Evolutionary conservation across 2,888 invertebrate genomes (phyloP).

Genomic region (Lutraria lutraria): DNA sequence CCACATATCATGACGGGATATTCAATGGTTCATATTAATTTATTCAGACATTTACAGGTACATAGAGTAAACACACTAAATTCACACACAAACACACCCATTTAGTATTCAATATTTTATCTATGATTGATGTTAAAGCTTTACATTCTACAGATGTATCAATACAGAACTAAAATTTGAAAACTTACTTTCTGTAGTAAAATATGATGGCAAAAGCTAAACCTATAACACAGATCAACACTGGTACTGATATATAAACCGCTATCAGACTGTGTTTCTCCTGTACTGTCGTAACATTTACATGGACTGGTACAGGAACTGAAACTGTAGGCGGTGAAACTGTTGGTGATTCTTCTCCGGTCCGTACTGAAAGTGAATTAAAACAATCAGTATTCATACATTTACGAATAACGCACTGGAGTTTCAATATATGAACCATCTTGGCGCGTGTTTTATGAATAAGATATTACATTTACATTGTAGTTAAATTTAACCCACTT

Average conservation of each 20-base stretch:
- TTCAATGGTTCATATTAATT: too few species aligned
- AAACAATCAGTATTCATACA: neutral
- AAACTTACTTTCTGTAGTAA: slow-evolving; percentile 78
- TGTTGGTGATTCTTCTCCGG: slow-evolving; percentile 55
- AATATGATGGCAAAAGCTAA: slow-evolving; percentile 73
- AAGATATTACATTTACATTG: too few species aligned
- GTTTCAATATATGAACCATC: too few species aligned
- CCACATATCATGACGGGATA: too few species aligned
- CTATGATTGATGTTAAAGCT: too few species aligned
- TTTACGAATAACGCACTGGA: too few species aligned
- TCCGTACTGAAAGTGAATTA: slow-evolving; percentile 52
- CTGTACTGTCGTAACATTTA: slow-evolving; percentile 49
- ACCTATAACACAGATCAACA: slow-evolving; percentile 69
- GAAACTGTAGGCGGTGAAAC: slow-evolving; percentile 37
- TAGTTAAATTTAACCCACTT: too few species aligned
- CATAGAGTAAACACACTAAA: too few species aligned
- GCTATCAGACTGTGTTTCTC: slow-evolving; percentile 73
- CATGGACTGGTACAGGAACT: slow-evolving; percentile 52
- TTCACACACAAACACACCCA: too few species aligned
- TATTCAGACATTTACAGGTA: too few species aligned
- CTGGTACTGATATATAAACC: slow-evolving; percentile 78
- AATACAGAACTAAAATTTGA: neutral
- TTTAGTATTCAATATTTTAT: too few species aligned
- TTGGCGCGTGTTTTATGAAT: too few species aligned
- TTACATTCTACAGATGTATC: neutral